Conservation (phyloP, 2,888 invertebrate species). For the Trachelus tabidus region DNA sequence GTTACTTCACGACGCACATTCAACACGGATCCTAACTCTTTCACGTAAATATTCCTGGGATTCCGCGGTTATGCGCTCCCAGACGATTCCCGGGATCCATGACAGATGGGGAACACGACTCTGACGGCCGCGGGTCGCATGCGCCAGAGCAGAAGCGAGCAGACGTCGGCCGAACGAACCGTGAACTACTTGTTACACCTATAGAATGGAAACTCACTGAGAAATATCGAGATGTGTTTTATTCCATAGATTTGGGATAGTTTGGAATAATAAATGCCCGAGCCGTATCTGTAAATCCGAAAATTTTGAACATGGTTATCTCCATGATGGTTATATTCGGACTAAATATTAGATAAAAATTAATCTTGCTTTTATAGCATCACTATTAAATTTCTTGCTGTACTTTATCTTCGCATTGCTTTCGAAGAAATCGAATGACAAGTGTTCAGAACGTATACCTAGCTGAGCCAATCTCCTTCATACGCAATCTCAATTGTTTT, state of each 20-base stretch:
- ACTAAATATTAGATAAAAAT: background rate
- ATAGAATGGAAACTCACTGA: background rate
- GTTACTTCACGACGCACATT: conserved; percentile 22
- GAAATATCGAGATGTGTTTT: background rate
- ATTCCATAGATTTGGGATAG: background rate
- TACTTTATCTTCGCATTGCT: background rate
- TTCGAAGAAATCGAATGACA: background rate
- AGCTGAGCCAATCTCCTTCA: background rate
- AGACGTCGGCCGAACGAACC: background rate
- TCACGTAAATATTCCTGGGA: conserved; percentile 49
- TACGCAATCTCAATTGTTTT: background rate
- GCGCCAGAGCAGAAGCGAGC: conserved; percentile 48
- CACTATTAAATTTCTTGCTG: background rate
- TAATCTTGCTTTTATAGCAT: too few species aligned
- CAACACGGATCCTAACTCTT: conserved; percentile 23
- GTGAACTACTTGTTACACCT: background rate
- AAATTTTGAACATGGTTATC: background rate
- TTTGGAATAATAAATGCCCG: background rate
- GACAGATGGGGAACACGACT: conserved; percentile 51
- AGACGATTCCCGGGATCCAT: conserved; percentile 60
- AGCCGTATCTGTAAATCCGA: background rate
- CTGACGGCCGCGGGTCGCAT: conserved; percentile 44
- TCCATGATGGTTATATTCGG: background rate
- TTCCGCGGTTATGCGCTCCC: conserved; percentile 56
- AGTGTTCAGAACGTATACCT: background rate